phyloP scores from a whole-genome alignment of 2,888 invertebrate species.

The Mystacides longicornis region DNA sequence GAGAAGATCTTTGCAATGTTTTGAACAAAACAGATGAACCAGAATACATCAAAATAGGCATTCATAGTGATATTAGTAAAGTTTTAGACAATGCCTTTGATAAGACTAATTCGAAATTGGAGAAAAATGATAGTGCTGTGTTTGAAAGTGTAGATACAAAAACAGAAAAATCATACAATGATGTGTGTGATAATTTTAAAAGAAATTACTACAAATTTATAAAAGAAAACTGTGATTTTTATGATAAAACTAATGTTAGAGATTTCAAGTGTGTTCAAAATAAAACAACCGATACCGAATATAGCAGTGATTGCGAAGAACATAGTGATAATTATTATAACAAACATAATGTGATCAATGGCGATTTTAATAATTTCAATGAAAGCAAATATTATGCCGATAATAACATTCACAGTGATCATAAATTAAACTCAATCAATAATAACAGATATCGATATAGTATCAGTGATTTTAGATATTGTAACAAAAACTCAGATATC shows the following conservation, averaged over 20 bases:
- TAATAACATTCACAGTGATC: background rate
- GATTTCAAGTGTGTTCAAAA: background rate
- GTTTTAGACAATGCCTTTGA: background rate
- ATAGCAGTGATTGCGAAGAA: background rate
- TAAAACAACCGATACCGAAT: too few species aligned
- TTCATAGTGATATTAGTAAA: background rate
- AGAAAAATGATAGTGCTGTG: too few species aligned
- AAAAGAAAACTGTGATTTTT: background rate
- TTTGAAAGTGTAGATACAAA: too few species aligned
- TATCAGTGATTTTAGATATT: too few species aligned
- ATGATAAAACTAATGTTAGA: background rate
- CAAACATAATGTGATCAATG: background rate
- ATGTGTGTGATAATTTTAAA: too few species aligned
- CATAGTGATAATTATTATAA: background rate
- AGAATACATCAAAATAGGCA: background rate
- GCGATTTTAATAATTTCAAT: background rate
- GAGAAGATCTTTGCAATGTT: background rate
- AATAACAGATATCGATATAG: background rate
- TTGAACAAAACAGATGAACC: background rate
- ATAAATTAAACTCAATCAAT: too few species aligned
- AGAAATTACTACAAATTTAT: background rate
- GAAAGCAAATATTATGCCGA: background rate
- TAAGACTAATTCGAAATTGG: background rate
- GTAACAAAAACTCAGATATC: too few species aligned
- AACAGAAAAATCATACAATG: too few species aligned